A percentile compares a stretch with the other conserved stretches of the same genome.
Evolutionary conservation across 1,140 invertebrate species (phyloP).

Genomic region (Nasonia giraulti): DNA sequence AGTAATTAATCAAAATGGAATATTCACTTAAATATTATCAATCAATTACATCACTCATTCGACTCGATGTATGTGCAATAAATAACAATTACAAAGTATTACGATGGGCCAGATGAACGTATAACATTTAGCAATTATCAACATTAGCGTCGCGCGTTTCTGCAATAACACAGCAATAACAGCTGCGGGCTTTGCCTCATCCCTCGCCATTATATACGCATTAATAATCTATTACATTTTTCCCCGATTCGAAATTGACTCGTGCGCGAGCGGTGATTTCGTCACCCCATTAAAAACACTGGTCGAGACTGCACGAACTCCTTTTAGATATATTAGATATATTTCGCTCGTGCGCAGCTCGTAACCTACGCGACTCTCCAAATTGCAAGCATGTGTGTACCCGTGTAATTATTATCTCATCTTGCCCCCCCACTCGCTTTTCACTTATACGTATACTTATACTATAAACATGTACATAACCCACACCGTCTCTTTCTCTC

Average conservation of each 20-base stretch:
- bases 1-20: neutral
- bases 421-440: neutral
- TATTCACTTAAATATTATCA: neutral
- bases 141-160: neutral
- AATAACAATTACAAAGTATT: neutral
- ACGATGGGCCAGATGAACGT: neutral
- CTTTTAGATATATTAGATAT: neutral
- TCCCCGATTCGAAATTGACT: neutral
- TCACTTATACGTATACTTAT: neutral
- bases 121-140: neutral
- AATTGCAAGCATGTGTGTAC: neutral
- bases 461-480: no score
- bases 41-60: no score
- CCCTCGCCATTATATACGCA: neutral
- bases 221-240: constrained; percentile 15
- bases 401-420: constrained; percentile 39
- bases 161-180: no score
- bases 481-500: neutral
- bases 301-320: neutral
- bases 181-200: neutral
- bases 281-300: neutral
- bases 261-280: neutral
- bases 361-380: neutral
- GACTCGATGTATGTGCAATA: neutral
- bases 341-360: neutral